These are phyloP conservation scores for Polyodon spathula DNA, from an alignment of 2,113 vertebrate species.

Conservation along the genomic window DNA sequence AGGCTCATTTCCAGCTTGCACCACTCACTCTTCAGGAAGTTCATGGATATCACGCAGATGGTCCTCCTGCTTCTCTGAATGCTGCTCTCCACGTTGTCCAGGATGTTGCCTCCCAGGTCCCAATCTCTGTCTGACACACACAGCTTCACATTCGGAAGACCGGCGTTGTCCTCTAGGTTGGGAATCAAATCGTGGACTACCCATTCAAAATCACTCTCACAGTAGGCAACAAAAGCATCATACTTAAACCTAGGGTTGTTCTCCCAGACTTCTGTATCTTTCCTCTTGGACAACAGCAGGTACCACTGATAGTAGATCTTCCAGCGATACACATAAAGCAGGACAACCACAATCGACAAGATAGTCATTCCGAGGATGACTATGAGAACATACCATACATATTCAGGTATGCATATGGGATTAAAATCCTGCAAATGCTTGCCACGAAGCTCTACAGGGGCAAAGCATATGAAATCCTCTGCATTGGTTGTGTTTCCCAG, in stretches of 20 bases:
- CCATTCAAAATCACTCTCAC: slow-evolving; percentile 9
- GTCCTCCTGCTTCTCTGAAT: too few species aligned
- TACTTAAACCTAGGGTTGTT: slow-evolving; percentile 6
- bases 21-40: slow-evolving; percentile 23
- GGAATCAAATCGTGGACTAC: too few species aligned
- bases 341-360: background rate
- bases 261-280: slow-evolving; percentile 1
- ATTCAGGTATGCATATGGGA: slow-evolving; percentile 1
- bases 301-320: slow-evolving; percentile 16
- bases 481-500: background rate
- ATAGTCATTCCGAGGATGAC: background rate
- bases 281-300: slow-evolving; percentile 6
- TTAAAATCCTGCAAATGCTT: background rate
- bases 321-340: slow-evolving; percentile 4
- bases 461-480: background rate
- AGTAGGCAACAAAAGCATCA: slow-evolving; percentile 9
- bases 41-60: slow-evolving; percentile 11
- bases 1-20: slow-evolving; percentile 17
- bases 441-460: background rate
- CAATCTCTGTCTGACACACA: too few species aligned
- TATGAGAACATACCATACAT: slow-evolving; percentile 6
- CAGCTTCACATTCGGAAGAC: too few species aligned
- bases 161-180: too few species aligned
- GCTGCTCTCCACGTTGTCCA: too few species aligned
- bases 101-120: too few species aligned